These are phyloP conservation scores for Sitophilus oryzae DNA, from an alignment of 1,140 invertebrate genomes.

Conservation along the genomic window DNA sequence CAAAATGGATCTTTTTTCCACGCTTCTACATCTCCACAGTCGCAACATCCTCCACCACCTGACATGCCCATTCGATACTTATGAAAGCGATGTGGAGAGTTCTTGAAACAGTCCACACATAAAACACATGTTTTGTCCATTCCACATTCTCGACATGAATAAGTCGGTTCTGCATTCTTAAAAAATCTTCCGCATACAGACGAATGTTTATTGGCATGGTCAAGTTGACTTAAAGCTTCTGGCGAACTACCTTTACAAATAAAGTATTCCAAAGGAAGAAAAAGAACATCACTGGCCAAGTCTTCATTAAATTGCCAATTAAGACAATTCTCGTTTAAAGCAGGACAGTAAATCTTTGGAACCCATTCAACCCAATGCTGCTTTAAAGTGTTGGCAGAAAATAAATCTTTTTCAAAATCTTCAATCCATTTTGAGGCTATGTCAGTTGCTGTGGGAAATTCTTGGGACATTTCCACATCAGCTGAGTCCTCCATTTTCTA, in stretches of 20 bases:
- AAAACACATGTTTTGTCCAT: constrained; percentile 96
- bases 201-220: constrained; percentile 26
- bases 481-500: constrained; percentile 27
- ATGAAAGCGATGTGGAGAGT: constrained; percentile 79
- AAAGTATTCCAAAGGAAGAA: constrained; percentile 69
- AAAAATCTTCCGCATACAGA: constrained; percentile 83
- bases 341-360: constrained; percentile 65
- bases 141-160: constrained; percentile 94
- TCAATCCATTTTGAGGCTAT: constrained; percentile 21
- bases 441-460: constrained; percentile 4
- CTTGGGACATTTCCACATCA: constrained; percentile 28
- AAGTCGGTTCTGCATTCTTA: constrained; percentile 94
- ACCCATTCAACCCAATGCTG: constrained; percentile 61
- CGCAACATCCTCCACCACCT: constrained; percentile 90
- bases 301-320: constrained; percentile 70
- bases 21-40: constrained; percentile 90
- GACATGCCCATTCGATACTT: constrained; percentile 95
- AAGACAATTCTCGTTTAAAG: constrained; percentile 60
- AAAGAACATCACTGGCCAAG: constrained; percentile 56
- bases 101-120: constrained; percentile 95
- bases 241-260: constrained; percentile 66
- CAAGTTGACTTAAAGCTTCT: constrained; percentile 53
- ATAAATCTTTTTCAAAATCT: constrained; percentile 8
- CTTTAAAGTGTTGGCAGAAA: constrained; percentile 7
- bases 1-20: constrained; percentile 90